Evolutionary conservation across 2,888 invertebrate species (phyloP), one percentile per base, ranked within the genome.

Genomic region (Teinopalpus imperialis): DNA sequence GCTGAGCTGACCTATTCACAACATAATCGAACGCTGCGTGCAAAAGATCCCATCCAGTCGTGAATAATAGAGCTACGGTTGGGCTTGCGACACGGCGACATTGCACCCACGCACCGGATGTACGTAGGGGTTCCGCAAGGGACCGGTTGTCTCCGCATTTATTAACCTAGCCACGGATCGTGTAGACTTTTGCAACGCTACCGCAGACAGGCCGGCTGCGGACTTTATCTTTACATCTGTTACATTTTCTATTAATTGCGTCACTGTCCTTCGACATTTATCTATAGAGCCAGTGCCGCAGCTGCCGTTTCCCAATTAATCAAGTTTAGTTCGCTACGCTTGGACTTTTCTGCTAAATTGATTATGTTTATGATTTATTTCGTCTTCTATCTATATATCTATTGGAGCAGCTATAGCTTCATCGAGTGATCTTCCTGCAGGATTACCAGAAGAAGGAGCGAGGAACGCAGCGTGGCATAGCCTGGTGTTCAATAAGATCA

Each of bases 401-500:
- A 21, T 6, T 31, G 16, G 30, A 26, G 29, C 24, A 24, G 13
- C 2, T 21, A 35, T 32, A 27, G 36, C 41, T 29, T 41, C 47
- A 48, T 50, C 43, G 49, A 54, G 45, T 53, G 48, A 45, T 53
- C 43, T 55, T 59, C 58, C 65, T 63, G 75, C 88, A 88, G 87
- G 87, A 53, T 59, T 88, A 45, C 88, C 87, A 54, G 87, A 88
- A 49, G 87, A 88, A 69, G 87, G 87, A 26, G 83, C 87, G 2
- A 61, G 87, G 54, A 83, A 70, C 56, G 87, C 87, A 9, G 87
- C 89, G 61, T 94, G 94, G 94, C 93, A 93, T 51, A 93, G 93
- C 61, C 85, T 94, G 72, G 94, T 96, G 67, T 92, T 96, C 78
- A 95, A 95, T 73, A 96, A 96, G 90, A 96, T 97, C 81, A 94